A percentile compares a stretch with the other conserved stretches of the same genome.
phyloP scores from a whole-genome alignment of 2,888 invertebrate genomes.

The Linnaemya vulpina region DNA sequence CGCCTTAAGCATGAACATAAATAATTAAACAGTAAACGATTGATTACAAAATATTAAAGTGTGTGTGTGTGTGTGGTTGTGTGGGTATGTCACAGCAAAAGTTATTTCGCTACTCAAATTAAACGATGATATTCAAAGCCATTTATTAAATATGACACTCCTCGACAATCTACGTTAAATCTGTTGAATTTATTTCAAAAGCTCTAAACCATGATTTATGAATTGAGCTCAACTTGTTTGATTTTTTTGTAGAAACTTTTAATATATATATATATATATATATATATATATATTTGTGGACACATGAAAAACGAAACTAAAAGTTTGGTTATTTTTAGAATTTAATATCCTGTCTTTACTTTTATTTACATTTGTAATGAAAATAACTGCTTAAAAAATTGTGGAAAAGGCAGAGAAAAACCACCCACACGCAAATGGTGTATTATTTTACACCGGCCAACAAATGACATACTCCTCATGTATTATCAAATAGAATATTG shows the following conservation, averaged over 20 bases:
- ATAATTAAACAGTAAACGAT: background rate
- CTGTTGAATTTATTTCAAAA: conserved; percentile 12
- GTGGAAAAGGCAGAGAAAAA: no score
- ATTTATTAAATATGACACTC: conserved; percentile 62
- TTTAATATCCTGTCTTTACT: no score
- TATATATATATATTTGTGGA: conserved; percentile 19
- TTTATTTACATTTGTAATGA: no score
- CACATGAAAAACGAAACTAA: background rate
- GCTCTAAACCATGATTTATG: background rate
- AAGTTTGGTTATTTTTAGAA: no score
- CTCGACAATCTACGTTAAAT: conserved; percentile 30
- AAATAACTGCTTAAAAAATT: no score
- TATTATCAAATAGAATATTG: no score
- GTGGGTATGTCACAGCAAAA: background rate
- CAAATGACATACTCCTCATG: no score
- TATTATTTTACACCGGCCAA: no score
- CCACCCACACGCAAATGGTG: no score
- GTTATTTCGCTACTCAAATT: conserved; percentile 16
- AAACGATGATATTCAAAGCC: conserved; percentile 34
- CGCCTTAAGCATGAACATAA: conserved; percentile 1
- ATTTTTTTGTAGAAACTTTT: background rate
- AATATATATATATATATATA: conserved; percentile 21
- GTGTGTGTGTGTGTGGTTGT: background rate
- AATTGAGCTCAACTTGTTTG: conserved; percentile 10
- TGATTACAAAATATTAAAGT: background rate